phyloP scores from a whole-genome alignment of 2,888 invertebrate genomes.

The Nesidiocoris tenuis region DNA sequence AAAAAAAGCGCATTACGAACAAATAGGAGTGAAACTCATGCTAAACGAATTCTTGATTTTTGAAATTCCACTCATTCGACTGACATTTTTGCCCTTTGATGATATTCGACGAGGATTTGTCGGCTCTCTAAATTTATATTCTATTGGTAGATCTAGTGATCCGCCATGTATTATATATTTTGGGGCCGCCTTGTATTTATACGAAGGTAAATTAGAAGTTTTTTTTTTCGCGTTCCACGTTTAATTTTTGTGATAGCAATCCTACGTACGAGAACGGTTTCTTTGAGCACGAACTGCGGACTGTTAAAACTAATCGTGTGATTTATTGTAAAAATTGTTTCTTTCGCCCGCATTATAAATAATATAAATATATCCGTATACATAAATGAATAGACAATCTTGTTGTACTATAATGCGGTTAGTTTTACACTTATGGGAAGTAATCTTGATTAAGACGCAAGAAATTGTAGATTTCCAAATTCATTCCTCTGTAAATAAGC shows the following conservation, averaged over 20 bases:
- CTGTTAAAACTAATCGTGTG: slow-evolving; percentile 14
- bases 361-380: slow-evolving; percentile 42
- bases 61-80: no score
- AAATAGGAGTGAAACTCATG: no score
- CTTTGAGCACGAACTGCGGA: not conserved
- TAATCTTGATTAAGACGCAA: slow-evolving; percentile 32
- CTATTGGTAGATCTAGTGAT: no score
- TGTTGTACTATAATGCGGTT: slow-evolving; percentile 46
- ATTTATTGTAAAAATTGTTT: slow-evolving; percentile 18
- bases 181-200: no score
- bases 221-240: not conserved
- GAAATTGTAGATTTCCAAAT: slow-evolving; percentile 32
- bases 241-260: not conserved
- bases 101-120: no score
- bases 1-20: no score
- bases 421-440: slow-evolving; percentile 45
- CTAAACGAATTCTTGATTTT: no score
- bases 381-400: slow-evolving; percentile 45
- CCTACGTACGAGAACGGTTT: not conserved
- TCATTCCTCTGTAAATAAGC: slow-evolving; percentile 33
- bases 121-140: no score
- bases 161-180: no score
- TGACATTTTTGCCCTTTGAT: no score
- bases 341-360: slow-evolving; percentile 28
- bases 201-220: not conserved